Percentiles rank a stretch among this genome's conserved stretches.
These are phyloP conservation scores for Cheilosia urbana DNA, from an alignment of 2,888 invertebrate genomes.

Conservation along the genomic window DNA sequence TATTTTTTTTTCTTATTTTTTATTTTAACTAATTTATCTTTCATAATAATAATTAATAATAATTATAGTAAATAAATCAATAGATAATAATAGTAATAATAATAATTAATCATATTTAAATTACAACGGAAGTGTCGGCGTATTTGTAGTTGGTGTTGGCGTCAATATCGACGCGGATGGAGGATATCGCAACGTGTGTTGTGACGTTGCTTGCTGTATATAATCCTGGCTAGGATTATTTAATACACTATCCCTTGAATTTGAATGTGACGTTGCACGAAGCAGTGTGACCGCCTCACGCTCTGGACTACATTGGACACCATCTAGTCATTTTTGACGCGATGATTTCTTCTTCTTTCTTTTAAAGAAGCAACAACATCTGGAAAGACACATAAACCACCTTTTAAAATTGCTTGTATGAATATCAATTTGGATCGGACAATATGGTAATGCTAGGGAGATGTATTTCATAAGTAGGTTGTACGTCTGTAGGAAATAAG, in stretches of 20 bases:
- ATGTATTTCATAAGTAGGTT: constrained; percentile 16
- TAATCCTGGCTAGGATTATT: constrained; percentile 85
- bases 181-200: constrained; percentile 84
- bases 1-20: constrained; percentile 39
- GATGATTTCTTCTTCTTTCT: constrained; percentile 99
- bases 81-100: constrained; percentile 76
- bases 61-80: constrained; percentile 81
- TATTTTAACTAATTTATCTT: constrained; percentile 66
- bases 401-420: constrained; percentile 71
- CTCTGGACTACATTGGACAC: constrained; percentile 87
- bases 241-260: constrained; percentile 86
- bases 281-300: constrained; percentile 87
- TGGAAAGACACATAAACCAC: constrained; percentile 83
- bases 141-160: constrained; percentile 85
- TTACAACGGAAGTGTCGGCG: constrained; percentile 85
- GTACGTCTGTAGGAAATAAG: too few species aligned
- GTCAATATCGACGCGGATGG: constrained; percentile 84
- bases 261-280: constrained; percentile 87
- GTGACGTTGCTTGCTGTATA: constrained; percentile 84
- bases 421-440: constrained; percentile 39
- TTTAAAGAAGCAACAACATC: constrained; percentile 99
- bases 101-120: constrained; percentile 79
- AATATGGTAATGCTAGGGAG: constrained; percentile 41
- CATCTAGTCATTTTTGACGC: constrained; percentile 94
- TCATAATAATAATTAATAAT: constrained; percentile 80